Conservation (phyloP, 1,140 invertebrate species). For the Nasonia vitripennis region DNA sequence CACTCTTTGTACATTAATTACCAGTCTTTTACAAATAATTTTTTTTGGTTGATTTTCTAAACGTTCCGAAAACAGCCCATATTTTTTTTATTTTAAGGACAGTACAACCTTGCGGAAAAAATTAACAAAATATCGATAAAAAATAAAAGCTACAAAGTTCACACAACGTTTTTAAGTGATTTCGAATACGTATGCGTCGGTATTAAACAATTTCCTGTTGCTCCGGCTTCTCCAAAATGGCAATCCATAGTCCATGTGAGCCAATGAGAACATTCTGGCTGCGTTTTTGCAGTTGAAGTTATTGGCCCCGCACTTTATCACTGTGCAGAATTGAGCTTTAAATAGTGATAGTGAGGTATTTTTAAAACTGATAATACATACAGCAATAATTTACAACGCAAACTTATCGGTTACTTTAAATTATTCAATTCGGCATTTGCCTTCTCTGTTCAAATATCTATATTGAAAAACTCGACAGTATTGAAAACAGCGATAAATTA, state of each 20-base stretch:
- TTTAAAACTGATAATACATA: background rate
- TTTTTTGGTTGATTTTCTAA: background rate
- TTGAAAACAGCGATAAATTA: no score
- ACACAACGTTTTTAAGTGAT: constrained; percentile 8
- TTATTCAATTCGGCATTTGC: background rate
- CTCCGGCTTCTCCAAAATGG: background rate
- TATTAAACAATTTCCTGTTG: constrained; percentile 17
- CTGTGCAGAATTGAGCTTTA: constrained; percentile 8
- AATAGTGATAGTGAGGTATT: background rate
- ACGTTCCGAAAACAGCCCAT: background rate
- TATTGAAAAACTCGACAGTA: no score
- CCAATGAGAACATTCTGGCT: background rate
- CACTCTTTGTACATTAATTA: constrained; percentile 10
- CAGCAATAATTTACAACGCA: background rate
- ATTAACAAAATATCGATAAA: background rate
- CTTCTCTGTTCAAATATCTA: no score
- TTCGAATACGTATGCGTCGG: background rate
- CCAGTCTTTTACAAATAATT: background rate
- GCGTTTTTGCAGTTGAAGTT: background rate
- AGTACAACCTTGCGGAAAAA: background rate
- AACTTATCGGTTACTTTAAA: background rate
- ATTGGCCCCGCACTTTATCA: background rate
- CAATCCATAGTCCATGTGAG: background rate
- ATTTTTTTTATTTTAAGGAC: background rate
- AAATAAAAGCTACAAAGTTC: background rate